phyloP scores from a whole-genome alignment of 1,140 invertebrate species.

The Coboldia fuscipes region DNA sequence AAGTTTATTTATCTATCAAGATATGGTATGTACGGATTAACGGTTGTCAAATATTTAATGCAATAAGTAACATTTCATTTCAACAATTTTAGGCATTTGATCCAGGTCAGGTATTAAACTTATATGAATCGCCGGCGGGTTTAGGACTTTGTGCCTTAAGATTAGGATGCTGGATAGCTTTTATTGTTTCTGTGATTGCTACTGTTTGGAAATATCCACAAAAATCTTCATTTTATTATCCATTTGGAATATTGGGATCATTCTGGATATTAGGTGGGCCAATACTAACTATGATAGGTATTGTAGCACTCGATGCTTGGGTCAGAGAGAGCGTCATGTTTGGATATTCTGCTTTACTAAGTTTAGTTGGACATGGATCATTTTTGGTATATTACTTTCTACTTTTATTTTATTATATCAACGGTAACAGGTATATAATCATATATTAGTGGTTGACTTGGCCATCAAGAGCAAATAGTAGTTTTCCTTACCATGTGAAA shows the following conservation, averaged over 20 bases:
- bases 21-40: conserved; percentile 27
- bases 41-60: conserved; percentile 1
- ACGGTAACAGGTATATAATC: background rate
- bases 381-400: conserved; percentile 37
- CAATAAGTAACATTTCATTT: background rate
- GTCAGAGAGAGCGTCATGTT: conserved; percentile 51
- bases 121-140: conserved; percentile 75
- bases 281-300: conserved; percentile 57
- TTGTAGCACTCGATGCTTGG: conserved; percentile 69
- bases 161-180: conserved; percentile 62
- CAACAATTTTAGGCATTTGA: conserved; percentile 1
- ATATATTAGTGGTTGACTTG: conserved; percentile 46
- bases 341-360: conserved; percentile 47
- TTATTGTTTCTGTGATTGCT: conserved; percentile 58
- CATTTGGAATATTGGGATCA: conserved; percentile 57
- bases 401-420: background rate
- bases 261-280: conserved; percentile 67
- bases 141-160: conserved; percentile 61
- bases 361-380: conserved; percentile 58
- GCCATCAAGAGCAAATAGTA: conserved; percentile 59
- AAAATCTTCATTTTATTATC: conserved; percentile 49
- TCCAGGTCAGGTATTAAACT: conserved; percentile 50
- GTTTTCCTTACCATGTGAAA: conserved; percentile 69
- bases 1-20: conserved; percentile 56
- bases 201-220: conserved; percentile 66